These are phyloP conservation scores for Microplitis mediator DNA, from an alignment of 1,140 invertebrate genomes.

Conservation along the genomic window DNA sequence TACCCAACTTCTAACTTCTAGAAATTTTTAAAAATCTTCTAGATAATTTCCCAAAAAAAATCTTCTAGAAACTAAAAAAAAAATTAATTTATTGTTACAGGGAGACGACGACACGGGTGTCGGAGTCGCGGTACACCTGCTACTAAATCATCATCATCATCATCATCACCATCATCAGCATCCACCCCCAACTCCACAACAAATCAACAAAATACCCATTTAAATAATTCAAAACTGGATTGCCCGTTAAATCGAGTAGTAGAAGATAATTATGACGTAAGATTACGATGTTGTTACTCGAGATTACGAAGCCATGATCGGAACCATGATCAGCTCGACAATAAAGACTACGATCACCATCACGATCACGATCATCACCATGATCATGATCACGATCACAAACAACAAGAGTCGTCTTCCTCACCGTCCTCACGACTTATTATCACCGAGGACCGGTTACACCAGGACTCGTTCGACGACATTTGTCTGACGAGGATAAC, in stretches of 20 bases:
- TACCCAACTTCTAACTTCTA: too few species aligned
- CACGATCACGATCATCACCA: slow-evolving; percentile 6
- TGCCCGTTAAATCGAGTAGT: neutral
- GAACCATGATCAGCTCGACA: neutral
- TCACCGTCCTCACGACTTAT: neutral
- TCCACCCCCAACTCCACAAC: neutral
- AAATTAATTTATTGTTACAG: slow-evolving; percentile 50
- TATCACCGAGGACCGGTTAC: slow-evolving; percentile 19
- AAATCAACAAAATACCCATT: neutral
- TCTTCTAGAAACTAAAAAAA: too few species aligned
- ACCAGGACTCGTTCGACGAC: neutral
- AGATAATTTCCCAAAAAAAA: too few species aligned
- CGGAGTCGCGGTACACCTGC: slow-evolving; percentile 50
- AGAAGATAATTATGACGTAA: neutral
- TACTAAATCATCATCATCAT: slow-evolving; percentile 31
- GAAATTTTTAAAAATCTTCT: too few species aligned
- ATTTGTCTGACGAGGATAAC: slow-evolving; percentile 2
- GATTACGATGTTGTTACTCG: neutral
- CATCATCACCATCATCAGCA: slow-evolving; percentile 27
- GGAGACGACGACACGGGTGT: slow-evolving; percentile 61
- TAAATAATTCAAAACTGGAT: neutral
- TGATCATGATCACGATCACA: neutral
- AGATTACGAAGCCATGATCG: neutral
- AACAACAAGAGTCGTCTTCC: slow-evolving; percentile 11
- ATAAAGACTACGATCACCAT: neutral